phyloP scores from a whole-genome alignment of 1,140 invertebrate genomes.

The Bombus polaris region DNA sequence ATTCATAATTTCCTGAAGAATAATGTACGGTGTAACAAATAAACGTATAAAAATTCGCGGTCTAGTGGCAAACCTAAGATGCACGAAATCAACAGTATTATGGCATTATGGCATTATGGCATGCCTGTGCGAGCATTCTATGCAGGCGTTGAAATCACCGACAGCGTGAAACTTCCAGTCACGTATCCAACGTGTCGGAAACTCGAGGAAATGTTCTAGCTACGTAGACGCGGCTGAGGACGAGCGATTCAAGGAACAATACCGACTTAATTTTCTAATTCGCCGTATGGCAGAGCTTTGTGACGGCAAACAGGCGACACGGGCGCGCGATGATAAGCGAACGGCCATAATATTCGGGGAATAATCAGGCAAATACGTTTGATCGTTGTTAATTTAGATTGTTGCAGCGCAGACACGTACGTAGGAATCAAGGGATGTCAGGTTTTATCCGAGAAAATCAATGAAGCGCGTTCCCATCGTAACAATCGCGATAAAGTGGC shows the following conservation, averaged over 20 bases:
- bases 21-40: no score
- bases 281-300: not conserved
- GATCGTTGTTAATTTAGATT: constrained; percentile 54
- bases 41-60: no score
- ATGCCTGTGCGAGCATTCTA: not conserved
- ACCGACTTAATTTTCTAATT: not conserved
- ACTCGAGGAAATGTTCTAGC: not conserved
- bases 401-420: not conserved
- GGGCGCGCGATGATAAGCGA: constrained; percentile 15
- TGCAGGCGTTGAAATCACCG: constrained; percentile 20
- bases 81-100: not conserved
- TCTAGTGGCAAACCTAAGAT: not conserved
- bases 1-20: not conserved
- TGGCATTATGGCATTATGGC: not conserved
- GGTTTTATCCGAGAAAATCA: not conserved
- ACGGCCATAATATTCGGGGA: not conserved
- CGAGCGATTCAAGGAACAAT: not conserved
- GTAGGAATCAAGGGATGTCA: not conserved
- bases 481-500: not conserved
- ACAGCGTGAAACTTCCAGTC: not conserved
- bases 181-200: not conserved
- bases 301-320: not conserved
- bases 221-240: not conserved
- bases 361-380: constrained; percentile 23
- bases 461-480: not conserved